Evolutionary conservation across 2,797 vertebrate genomes (phyloP).

Genomic region (Ispidina picta): DNA sequence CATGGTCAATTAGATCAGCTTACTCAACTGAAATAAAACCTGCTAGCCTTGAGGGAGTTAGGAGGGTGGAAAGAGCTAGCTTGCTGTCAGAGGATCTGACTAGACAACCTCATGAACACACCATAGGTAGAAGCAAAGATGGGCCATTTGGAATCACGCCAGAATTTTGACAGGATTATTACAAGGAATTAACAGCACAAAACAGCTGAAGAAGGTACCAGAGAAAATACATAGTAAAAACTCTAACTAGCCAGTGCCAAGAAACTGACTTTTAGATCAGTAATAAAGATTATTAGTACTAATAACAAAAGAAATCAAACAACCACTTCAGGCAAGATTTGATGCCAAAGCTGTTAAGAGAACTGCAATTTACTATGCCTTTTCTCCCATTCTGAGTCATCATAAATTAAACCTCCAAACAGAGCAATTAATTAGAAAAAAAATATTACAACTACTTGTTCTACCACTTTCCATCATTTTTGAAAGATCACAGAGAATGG

Average conservation of each 20-base stretch:
- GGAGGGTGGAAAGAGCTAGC: neutral
- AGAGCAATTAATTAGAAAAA: neutral
- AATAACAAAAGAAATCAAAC: neutral
- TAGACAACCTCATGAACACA: neutral
- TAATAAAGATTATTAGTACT: neutral
- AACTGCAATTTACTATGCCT: neutral
- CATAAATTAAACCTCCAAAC: neutral
- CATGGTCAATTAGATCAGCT: neutral
- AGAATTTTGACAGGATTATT: neutral
- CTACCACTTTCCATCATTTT: no score
- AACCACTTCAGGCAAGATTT: neutral
- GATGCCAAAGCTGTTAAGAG: neutral
- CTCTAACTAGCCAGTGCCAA: neutral
- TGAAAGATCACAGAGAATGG: no score
- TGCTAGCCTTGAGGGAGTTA: neutral
- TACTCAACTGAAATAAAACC: neutral
- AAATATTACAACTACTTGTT: neutral
- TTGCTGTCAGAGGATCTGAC: neutral
- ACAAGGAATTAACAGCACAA: neutral
- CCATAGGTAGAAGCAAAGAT: neutral
- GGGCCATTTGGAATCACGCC: neutral
- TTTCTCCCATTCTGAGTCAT: neutral
- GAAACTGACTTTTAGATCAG: neutral
- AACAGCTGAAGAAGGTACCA: neutral
- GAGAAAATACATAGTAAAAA: neutral